Base-by-base conservation (phyloP, 2,888 invertebrate species). In the Eumerus sabulonum region DNA sequence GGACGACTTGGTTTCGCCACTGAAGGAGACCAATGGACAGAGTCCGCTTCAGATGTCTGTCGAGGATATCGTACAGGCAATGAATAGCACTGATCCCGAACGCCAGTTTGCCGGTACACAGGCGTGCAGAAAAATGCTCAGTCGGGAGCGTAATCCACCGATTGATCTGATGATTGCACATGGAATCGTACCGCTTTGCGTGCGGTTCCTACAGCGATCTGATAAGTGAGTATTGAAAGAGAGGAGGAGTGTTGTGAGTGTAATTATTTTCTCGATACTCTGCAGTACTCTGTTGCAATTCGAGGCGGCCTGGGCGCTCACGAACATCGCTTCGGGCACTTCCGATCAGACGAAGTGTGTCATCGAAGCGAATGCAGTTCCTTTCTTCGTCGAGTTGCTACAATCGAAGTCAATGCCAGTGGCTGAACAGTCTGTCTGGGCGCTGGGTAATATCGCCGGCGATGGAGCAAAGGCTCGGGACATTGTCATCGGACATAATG, bases 291-390 rank as follows among this genome's bases (percentile, higher is more conserved):
- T 92, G 56, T 90, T 96, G 0, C 96, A 98, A 88, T 99, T 99
- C 90, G 99, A 99, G 90, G 95, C 98, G 0, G 95, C 98, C 0
- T 99, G 99, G 99, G 98, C 98, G 0, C 90, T 99, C 66, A 99
- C 99, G 19, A 99, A 99, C 86, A 96, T 99, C 62, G 98, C 99
- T 0, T 98, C 98, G 0, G 99, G 99, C 9, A 96, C 96, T 0
- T 93, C 95, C 0, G 94, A 94, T 0, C 98, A 99, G 87, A 99
- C 99, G 0, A 91, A 93, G 83, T 93, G 94, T 14, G 97, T 98
- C 0, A 93, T 98, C 1, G 90, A 92, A 86, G 92, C 93, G 40
- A 95, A 96, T n/a, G 98, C 97, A 0, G 92, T 99, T 17, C 95
- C 95, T 0, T 93, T 93, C 72, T 92, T 99, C 59, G 92, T 97